Base-by-base conservation (phyloP, 2,113 vertebrate genomes). In the Podiceps cristatus region DNA sequence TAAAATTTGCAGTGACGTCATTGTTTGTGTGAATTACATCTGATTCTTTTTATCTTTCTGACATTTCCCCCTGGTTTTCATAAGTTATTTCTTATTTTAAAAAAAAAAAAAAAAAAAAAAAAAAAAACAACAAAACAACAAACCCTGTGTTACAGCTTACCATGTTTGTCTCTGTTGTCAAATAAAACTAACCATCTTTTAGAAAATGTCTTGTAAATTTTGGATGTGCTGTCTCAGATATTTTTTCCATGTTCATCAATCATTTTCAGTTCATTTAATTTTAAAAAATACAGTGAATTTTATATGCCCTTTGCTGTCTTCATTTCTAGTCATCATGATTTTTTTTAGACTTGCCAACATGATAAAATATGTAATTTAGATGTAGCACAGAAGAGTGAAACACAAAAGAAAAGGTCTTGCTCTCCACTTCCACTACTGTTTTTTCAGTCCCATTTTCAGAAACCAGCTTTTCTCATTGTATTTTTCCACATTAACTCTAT, bases 11-110 rank as follows among this genome's bases (percentile, higher is more conserved):
- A 50, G 35, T 20, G 8, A 6, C 75, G 22, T 50, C 6, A 53
- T 44, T 86, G 17, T 7, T 50, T 19, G 0, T 55, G 19, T 68
- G 18, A 88, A 76, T 63, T 59, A 20, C 1, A n/a, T 37, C 5
- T 42, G 22, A 5, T 25, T 67, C 3, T 13, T 67, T 44, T 86
- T n/a, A 8, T 66, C 27, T 44, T 85, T 52, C 44, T 75, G 42
- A 45, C 10, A 33, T 2, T 4, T 31, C 33, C 0, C 1, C 9
- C 29, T 4, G 0, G 3, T 71, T 93, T 78, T 82, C 6, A 3
- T 45, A 58, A 67, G 5, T 18, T 67, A 24, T 42, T 75, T 72
- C n/a, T 9, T 89, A 5, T 42, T 96, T 89, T 50, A 35, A 53
- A 75, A 60, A 37, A 37, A 37, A 37, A 37, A 37, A 37, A 8